These are phyloP conservation scores for Bursaphelenchus mucronatus DNA, from an alignment of 1,140 invertebrate genomes.

Conservation along the genomic window DNA sequence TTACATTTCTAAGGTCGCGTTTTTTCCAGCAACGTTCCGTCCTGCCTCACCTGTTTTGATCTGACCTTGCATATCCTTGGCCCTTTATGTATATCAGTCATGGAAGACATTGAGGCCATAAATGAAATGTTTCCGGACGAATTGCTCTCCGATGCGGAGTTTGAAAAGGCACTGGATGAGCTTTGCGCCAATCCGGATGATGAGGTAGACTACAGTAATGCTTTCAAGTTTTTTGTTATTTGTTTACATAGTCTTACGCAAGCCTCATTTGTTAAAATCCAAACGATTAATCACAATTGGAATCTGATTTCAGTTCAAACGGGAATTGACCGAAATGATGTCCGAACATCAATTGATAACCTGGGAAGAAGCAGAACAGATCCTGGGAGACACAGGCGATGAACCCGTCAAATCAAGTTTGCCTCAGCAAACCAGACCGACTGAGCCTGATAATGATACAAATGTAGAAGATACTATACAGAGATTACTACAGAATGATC, in stretches of 20 bases:
- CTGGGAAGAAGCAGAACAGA: conserved; percentile 58
- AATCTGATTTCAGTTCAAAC: conserved; percentile 12
- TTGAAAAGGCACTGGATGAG: conserved; percentile 46
- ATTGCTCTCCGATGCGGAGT: conserved; percentile 54
- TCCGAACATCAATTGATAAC: conserved; percentile 48
- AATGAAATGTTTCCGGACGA: conserved; percentile 26
- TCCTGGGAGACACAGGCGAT: conserved; percentile 47
- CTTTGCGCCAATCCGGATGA: conserved; percentile 38
- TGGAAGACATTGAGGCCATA: too few species aligned
- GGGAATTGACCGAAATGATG: conserved; percentile 39
- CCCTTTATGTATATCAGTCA: too few species aligned
- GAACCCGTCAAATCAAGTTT: conserved; percentile 51
- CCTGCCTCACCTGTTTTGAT: too few species aligned
- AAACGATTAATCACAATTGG: neutral
- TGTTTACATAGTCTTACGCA: conserved; percentile 4
- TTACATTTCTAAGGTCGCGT: too few species aligned
- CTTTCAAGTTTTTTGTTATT: neutral
- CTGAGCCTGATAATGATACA: conserved; percentile 64
- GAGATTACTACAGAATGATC: conserved; percentile 63
- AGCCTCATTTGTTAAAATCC: neutral
- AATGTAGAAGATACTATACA: conserved; percentile 64
- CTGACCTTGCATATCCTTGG: too few species aligned
- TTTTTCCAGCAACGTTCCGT: too few species aligned
- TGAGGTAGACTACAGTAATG: conserved; percentile 42
- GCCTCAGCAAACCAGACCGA: conserved; percentile 57